Percentiles rank a stretch among this genome's conserved stretches.
Evolutionary conservation across 2,797 vertebrate genomes (phyloP).

Genomic region (Nyctibius grandis): DNA sequence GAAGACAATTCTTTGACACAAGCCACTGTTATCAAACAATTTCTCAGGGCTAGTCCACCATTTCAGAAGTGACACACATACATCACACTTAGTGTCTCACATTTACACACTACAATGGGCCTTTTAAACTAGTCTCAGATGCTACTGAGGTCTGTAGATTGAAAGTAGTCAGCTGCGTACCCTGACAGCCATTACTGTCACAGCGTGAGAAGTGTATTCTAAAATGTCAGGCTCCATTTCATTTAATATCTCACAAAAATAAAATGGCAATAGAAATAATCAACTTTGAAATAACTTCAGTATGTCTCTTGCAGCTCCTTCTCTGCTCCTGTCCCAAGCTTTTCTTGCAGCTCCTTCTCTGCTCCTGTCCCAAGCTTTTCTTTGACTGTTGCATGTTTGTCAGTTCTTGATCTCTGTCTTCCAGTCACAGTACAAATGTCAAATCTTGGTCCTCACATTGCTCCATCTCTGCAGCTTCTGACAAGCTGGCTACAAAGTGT

Average conservation of each 20-base stretch:
- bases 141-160: not conserved
- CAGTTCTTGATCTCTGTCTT: not conserved
- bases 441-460: not conserved
- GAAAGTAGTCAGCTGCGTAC: constrained; percentile 12
- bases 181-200: not conserved
- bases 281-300: constrained; percentile 9
- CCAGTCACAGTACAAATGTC: not conserved
- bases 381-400: not conserved
- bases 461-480: not conserved
- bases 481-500: not conserved
- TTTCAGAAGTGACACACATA: not conserved
- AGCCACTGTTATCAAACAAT: not conserved
- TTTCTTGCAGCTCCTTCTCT: not conserved
- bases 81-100: not conserved
- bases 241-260: not conserved
- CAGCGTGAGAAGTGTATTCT: not conserved
- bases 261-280: not conserved
- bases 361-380: not conserved
- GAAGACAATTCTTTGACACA: not conserved
- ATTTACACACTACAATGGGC: not conserved
- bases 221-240: not conserved
- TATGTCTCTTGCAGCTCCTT: not conserved
- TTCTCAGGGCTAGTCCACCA: not conserved
- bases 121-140: constrained; percentile 6
- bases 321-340: not conserved